Conservation (phyloP, 2,888 invertebrate species). For the Nomada fucata region DNA sequence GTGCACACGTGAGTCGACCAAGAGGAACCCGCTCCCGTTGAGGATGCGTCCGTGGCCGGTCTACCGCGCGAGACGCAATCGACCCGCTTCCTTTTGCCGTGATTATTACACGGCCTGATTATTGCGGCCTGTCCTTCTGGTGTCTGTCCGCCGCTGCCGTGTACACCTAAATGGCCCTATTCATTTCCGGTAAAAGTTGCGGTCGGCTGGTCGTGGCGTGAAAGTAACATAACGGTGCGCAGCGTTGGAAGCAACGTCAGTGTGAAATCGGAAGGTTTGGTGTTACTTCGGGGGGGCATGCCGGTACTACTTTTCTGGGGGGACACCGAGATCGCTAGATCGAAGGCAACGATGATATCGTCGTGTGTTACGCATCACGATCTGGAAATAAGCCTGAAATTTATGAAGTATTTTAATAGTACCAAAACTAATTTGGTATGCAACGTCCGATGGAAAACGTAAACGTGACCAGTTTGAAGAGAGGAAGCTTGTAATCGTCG, state of each 20-base stretch:
- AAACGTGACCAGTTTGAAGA: not conserved
- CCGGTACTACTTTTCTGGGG: no score
- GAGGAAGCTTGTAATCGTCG: not conserved
- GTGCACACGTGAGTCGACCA: conserved; percentile 30
- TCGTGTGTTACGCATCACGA: no score
- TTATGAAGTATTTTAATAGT: no score
- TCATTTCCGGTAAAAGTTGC: not conserved
- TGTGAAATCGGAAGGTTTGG: no score
- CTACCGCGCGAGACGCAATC: conserved; percentile 32
- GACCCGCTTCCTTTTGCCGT: conserved; percentile 33
- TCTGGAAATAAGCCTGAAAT: no score
- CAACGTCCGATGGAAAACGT: not conserved
- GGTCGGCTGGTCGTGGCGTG: not conserved
- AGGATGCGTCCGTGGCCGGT: conserved; percentile 42
- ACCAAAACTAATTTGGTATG: no score
- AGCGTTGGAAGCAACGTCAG: no score
- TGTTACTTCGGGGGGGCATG: no score
- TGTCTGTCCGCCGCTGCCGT: not conserved
- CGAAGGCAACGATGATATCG: not conserved
- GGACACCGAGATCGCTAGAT: not conserved
- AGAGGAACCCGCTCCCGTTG: conserved; percentile 35
- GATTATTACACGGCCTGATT: conserved; percentile 33
- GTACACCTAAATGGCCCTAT: not conserved
- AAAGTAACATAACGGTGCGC: not conserved
- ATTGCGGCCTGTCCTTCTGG: not conserved